A percentile compares a stretch with the other conserved stretches of the same genome.
Conservation (phyloP, 2,888 invertebrate species). For the Lepidonotus clava region DNA sequence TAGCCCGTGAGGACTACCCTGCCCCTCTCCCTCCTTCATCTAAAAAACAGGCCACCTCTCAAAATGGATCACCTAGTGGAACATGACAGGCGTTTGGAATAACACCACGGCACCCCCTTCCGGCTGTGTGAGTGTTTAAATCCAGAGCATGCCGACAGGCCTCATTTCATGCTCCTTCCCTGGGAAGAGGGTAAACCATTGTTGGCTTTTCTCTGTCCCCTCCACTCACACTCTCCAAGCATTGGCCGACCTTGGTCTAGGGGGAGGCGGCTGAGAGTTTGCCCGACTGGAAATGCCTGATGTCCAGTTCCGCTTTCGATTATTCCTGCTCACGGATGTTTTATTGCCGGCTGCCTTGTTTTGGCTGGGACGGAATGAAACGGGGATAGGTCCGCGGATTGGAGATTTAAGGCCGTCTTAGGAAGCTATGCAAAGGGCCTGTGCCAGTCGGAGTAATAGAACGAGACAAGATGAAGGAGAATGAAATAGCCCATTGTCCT, state of each 20-base stretch:
- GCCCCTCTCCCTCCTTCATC: not conserved
- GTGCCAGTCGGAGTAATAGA: too few relatives aligned
- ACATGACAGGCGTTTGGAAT: constrained; percentile 43
- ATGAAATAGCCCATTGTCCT: too few relatives aligned
- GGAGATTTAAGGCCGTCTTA: too few relatives aligned
- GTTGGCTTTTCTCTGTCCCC: not conserved
- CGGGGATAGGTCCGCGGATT: too few relatives aligned
- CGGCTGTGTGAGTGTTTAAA: not conserved
- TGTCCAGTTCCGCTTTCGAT: not conserved
- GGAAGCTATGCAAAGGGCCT: too few relatives aligned
- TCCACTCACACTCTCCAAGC: not conserved
- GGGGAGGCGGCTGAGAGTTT: too few relatives aligned
- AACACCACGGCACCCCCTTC: constrained; percentile 17
- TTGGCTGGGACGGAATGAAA: too few relatives aligned
- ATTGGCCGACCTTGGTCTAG: not conserved
- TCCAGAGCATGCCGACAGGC: constrained; percentile 15
- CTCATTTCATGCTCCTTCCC: not conserved
- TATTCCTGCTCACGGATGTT: not conserved
- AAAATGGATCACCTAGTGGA: constrained; percentile 20
- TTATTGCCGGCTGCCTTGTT: too few relatives aligned
- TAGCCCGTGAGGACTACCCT: too few relatives aligned
- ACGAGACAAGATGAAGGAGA: too few relatives aligned
- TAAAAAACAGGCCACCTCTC: constrained; percentile 4
- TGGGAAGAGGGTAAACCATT: constrained; percentile 4
- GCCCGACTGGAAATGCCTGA: not conserved